phyloP scores from a whole-genome alignment of 2,888 invertebrate species.

The Rhagophthalmus giganteus region DNA sequence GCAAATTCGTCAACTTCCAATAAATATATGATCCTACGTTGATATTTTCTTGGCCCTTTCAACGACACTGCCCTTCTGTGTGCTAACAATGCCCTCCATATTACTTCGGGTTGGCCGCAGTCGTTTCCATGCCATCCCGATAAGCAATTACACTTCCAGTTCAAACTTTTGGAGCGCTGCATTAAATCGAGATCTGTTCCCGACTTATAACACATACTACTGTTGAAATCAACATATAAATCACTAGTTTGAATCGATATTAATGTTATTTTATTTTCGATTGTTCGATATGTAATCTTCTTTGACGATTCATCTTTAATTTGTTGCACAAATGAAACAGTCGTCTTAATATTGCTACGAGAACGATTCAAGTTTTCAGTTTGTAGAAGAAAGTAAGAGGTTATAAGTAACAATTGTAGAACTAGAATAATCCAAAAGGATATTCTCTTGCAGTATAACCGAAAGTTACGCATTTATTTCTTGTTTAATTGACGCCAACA shows the following conservation, averaged over 20 bases:
- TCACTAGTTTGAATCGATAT: slow-evolving; percentile 40
- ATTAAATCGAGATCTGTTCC: slow-evolving; percentile 54
- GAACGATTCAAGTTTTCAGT: slow-evolving; percentile 26
- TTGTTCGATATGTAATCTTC: slow-evolving; percentile 47
- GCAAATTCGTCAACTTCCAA: slow-evolving; percentile 60
- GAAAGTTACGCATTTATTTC: slow-evolving; percentile 45
- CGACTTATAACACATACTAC: slow-evolving; percentile 52
- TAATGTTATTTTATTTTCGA: slow-evolving; percentile 40
- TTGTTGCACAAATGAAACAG: slow-evolving; percentile 28
- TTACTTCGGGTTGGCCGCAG: slow-evolving; percentile 68
- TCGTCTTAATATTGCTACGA: slow-evolving; percentile 12
- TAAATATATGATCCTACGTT: slow-evolving; percentile 62
- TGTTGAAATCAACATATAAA: slow-evolving; percentile 52
- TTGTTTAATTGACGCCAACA: neutral
- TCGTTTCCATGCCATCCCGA: slow-evolving; percentile 68
- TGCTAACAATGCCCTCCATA: slow-evolving; percentile 67
- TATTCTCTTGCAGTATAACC: slow-evolving; percentile 47
- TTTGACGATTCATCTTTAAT: too few relatives aligned
- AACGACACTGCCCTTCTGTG: slow-evolving; percentile 57
- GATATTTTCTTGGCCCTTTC: slow-evolving; percentile 54
- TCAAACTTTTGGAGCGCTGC: slow-evolving; percentile 46
- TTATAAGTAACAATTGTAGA: slow-evolving; percentile 49
- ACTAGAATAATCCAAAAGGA: slow-evolving; percentile 50
- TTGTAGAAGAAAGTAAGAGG: slow-evolving; percentile 49
- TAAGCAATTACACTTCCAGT: slow-evolving; percentile 60